Percentiles rank a stretch among this genome's conserved stretches.
Conservation (phyloP, 2,113 vertebrate genomes). For the Carassius carassius region DNA sequence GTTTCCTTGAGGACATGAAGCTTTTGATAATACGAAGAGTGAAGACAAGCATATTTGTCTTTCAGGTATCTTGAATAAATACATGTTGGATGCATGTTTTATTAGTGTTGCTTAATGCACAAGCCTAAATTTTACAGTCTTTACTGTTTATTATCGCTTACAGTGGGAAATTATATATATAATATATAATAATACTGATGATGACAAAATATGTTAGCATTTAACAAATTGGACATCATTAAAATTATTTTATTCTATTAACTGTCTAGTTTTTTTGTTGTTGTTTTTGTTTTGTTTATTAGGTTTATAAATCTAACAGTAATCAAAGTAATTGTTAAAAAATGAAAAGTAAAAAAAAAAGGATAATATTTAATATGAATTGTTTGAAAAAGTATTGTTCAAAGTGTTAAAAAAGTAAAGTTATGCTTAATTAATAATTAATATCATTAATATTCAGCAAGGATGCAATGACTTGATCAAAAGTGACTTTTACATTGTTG, state of each 20-base stretch:
- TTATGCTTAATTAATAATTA: neutral
- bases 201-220: neutral
- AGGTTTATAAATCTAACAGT: neutral
- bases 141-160: neutral
- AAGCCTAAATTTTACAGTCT: neutral
- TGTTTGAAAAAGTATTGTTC: neutral
- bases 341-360: neutral
- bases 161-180: conserved; percentile 83
- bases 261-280: neutral
- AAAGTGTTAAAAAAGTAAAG: neutral
- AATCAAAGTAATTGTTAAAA: neutral
- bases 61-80: conserved; percentile 77
- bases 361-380: neutral
- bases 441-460: neutral
- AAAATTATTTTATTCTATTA: neutral
- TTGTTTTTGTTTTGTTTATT: neutral
- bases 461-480: neutral
- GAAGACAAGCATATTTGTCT: conserved; percentile 94
- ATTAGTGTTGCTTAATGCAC: neutral
- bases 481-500: neutral
- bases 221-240: neutral
- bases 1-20: conserved; percentile 93
- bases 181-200: too few relatives aligned
- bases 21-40: conserved; percentile 86
- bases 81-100: neutral